phyloP scores from a whole-genome alignment of 2,888 invertebrate genomes.

The Andricus curvator region DNA sequence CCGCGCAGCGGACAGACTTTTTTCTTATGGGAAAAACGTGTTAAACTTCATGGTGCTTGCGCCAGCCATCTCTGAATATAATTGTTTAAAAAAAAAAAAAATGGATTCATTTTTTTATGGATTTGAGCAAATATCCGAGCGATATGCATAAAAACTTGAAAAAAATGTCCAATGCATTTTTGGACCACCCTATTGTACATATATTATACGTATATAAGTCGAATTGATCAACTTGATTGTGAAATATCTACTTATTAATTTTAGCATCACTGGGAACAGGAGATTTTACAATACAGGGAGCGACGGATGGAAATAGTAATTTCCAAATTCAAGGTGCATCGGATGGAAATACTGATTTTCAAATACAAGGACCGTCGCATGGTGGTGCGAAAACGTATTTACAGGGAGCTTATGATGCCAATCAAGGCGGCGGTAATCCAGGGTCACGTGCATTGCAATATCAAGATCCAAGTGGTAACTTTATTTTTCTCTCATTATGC shows the following conservation, averaged over 20 bases:
- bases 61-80: no score
- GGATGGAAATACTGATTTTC: conserved; percentile 70
- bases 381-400: conserved; percentile 64
- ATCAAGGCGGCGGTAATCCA: conserved; percentile 54
- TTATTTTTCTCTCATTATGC: background rate
- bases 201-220: no score
- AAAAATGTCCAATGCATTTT: no score
- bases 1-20: no score
- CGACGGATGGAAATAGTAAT: conserved; percentile 66
- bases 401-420: conserved; percentile 64
- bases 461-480: conserved; percentile 71
- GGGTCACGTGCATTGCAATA: conserved; percentile 67
- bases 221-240: no score
- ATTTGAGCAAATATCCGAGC: no score
- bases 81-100: no score
- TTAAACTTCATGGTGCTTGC: no score
- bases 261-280: conserved; percentile 64
- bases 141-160: no score
- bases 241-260: background rate
- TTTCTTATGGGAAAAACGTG: no score
- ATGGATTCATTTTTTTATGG: no score
- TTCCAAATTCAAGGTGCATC: conserved; percentile 72
- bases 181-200: no score
- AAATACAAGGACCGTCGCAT: conserved; percentile 70
- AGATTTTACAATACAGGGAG: conserved; percentile 62